Conservation (phyloP, 1,140 invertebrate genomes). For the Tenebrio molitor region DNA sequence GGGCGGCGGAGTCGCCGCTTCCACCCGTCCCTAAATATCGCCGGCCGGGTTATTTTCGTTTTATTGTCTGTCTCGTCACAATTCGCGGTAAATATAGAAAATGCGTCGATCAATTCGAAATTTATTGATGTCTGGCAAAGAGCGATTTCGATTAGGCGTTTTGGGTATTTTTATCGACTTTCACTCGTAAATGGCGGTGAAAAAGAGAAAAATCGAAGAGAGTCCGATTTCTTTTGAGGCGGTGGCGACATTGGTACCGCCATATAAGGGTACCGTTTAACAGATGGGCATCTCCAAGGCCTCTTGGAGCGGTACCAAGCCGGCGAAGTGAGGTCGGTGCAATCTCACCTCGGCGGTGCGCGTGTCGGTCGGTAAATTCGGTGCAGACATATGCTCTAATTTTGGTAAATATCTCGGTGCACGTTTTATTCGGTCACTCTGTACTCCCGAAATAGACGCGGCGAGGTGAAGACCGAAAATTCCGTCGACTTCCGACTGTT, state of each 20-base stretch:
- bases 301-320: constrained; percentile 4
- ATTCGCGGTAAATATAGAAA: constrained; percentile 1
- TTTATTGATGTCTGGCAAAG: background rate
- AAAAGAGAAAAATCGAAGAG: background rate
- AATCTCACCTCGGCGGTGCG: constrained; percentile 11
- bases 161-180: background rate
- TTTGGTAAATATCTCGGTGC: constrained; percentile 2
- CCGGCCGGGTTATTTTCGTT: background rate
- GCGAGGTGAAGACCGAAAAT: background rate
- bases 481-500: constrained; percentile 16
- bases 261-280: constrained; percentile 29
- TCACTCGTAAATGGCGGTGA: too few species aligned
- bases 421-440: constrained; percentile 3
- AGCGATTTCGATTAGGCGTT: constrained; percentile 1
- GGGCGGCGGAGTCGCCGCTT: background rate
- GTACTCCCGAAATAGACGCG: constrained; percentile 9
- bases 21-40: background rate
- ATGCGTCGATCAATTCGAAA: background rate
- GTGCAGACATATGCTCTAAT: constrained; percentile 5
- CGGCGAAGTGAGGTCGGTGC: background rate
- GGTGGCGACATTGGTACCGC: background rate
- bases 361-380: background rate
- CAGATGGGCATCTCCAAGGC: constrained; percentile 29
- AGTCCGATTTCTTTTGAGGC: constrained; percentile 7
- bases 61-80: background rate